A percentile compares a stretch with the other conserved stretches of the same genome.
Conservation (phyloP, 2,888 invertebrate species). For the Trachelus troglodyta region DNA sequence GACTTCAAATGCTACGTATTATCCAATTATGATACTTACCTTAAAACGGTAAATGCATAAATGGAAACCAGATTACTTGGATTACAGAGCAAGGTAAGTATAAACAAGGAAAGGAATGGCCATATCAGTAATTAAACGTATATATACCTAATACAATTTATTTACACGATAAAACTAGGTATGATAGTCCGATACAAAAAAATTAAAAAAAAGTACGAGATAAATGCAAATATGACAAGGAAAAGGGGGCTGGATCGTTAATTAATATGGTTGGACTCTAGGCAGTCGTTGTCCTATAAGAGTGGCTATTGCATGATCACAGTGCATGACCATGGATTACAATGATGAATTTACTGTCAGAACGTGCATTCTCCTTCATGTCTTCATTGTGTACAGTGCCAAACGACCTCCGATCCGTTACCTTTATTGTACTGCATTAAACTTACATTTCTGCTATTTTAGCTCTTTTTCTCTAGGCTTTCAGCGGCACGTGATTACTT, state of each 20-base stretch:
- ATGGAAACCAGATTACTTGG: background rate
- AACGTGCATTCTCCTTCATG: slow-evolving; percentile 7
- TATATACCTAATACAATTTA: slow-evolving; percentile 31
- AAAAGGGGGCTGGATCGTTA: slow-evolving; percentile 7
- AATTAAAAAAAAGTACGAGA: slow-evolving; percentile 24
- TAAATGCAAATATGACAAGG: slow-evolving; percentile 30
- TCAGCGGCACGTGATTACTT: slow-evolving; percentile 46
- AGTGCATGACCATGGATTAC: slow-evolving; percentile 30
- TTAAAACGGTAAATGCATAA: background rate
- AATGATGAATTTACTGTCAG: slow-evolving; percentile 11
- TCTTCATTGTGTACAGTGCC: background rate
- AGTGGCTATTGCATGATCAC: slow-evolving; percentile 22
- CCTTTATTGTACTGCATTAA: background rate
- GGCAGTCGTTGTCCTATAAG: slow-evolving; percentile 9
- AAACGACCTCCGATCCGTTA: background rate
- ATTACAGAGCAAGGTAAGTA: background rate
- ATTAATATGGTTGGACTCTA: background rate
- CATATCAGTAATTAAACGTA: background rate
- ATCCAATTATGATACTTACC: background rate
- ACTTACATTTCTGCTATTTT: background rate
- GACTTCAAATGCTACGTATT: background rate
- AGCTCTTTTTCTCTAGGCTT: background rate
- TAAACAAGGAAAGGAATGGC: background rate
- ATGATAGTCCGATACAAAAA: background rate
- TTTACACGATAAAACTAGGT: slow-evolving; percentile 40